Evolutionary conservation across 2,888 invertebrate species (phyloP), one percentile per base, ranked within the genome.

Genomic region (Metellina segmentata): DNA sequence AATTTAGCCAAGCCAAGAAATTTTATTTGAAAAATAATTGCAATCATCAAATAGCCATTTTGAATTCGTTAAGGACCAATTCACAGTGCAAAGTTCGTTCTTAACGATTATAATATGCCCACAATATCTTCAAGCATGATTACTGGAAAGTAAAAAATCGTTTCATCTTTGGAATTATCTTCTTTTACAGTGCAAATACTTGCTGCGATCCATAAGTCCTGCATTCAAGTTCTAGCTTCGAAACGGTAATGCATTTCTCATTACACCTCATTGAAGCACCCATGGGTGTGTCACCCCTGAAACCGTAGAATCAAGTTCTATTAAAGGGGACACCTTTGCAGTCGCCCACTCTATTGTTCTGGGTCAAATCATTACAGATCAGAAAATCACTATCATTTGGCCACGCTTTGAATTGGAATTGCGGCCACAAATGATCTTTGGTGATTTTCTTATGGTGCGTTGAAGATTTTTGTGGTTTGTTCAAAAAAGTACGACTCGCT

Each of bases 331-430:
- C 82, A 82, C 70, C 72, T 69, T 11, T 13, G 19, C 61, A 19
- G 9, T 75, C 89, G 77, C 82, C 89, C 75, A 52, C 48, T 20
- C 89, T 16, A 89, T 89, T 89, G 89, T 89, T 89, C 81, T 81
- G 89, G 82, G 82, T 77, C 89, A 82, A 75, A 89, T 69, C 89
- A 75, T 89, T 89, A 89, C 75, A 77, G 75, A 52, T 34, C 19
- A 48, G 51, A 69, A 81, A 89, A 89, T 89, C 52, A 81, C 89
- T 89, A 75, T 89, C 75, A 89, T 89, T 89, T 81, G n/a, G 53
- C 51, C 20, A 11, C 16, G 49, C 70, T 81, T 19, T 7, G 89
- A 89, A 75, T 82, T 69, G 77, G 81, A 61, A 81, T 70, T 69
- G 77, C 16, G 53, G 82, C 89, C 89, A 70, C 89, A 89, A 89